These are phyloP conservation scores for Hirtodrosophila duncani DNA, from an alignment of 2,888 invertebrate genomes.

Conservation along the genomic window DNA sequence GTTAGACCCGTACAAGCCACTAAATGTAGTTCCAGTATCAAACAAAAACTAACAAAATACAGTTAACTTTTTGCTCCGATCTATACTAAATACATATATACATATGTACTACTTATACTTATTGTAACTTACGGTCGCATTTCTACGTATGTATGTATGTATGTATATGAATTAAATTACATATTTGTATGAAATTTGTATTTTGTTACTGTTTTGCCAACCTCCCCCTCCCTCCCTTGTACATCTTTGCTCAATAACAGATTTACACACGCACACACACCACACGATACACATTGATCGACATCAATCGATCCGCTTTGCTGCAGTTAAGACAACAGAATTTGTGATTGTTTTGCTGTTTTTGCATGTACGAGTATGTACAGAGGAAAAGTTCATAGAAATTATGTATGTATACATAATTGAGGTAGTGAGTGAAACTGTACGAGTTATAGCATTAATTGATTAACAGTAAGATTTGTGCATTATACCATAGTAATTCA, in stretches of 20 bases:
- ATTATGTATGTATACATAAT: conserved; percentile 13
- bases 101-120: conserved; percentile 11
- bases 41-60: conserved; percentile 37
- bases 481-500: conserved; percentile 50
- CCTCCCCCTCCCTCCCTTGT: conserved; percentile 17
- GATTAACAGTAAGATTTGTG: conserved; percentile 53
- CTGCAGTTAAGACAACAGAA: conserved; percentile 41
- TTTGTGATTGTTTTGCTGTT: conserved; percentile 65
- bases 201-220: conserved; percentile 54
- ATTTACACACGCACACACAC: conserved; percentile 17
- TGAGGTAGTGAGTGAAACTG: conserved; percentile 18
- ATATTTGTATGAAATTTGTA: conserved; percentile 29
- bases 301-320: conserved; percentile 35
- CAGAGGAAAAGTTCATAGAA: conserved; percentile 21
- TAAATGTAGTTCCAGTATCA: conserved; percentile 42
- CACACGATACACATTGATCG: conserved; percentile 6
- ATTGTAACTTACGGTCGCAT: conserved; percentile 28
- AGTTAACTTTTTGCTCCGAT: conserved; percentile 63
- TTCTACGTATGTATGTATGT: conserved; percentile 21
- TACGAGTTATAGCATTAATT: conserved; percentile 43
- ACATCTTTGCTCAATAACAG: conserved; percentile 35
- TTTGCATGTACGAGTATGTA: conserved; percentile 31
- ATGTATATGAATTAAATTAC: conserved; percentile 16
- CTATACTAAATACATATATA: conserved; percentile 34
- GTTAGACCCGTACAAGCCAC: conserved; percentile 23